Percentiles rank a stretch among this genome's conserved stretches.
These are phyloP conservation scores for Dicroscelio sp. DNA, from an alignment of 2,888 invertebrate genomes.

Conservation along the genomic window DNA sequence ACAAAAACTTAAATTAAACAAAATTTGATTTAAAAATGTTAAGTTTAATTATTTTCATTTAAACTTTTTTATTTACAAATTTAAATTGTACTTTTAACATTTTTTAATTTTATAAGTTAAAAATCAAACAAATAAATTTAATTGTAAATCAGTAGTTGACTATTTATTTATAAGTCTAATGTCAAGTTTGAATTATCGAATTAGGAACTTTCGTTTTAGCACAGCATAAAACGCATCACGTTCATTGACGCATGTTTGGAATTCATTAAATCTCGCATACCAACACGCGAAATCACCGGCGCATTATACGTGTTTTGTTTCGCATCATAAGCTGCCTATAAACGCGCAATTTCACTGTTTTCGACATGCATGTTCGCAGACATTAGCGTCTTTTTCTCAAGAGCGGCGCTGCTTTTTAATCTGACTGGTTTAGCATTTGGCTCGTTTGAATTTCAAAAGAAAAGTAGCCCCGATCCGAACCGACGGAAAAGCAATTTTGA, in stretches of 20 bases:
- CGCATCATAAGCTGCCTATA: slow-evolving; percentile 56
- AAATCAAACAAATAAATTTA: too few relatives aligned
- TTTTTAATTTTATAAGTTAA: too few relatives aligned
- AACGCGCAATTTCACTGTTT: slow-evolving; percentile 54
- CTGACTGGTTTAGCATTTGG: too few relatives aligned
- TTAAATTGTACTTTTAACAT: too few relatives aligned
- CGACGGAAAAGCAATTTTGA: too few relatives aligned
- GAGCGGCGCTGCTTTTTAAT: slow-evolving; percentile 5
- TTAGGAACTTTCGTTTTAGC: slow-evolving; percentile 46
- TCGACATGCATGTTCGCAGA: slow-evolving; percentile 30
- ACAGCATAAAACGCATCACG: slow-evolving; percentile 35
- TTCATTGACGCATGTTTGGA: slow-evolving; percentile 52
- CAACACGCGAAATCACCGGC: slow-evolving; percentile 52
- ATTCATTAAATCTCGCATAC: slow-evolving; percentile 53
- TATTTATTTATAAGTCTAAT: slow-evolving; percentile 39
- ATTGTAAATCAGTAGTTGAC: too few relatives aligned
- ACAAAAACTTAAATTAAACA: too few relatives aligned
- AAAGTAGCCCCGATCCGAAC: too few relatives aligned
- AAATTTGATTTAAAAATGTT: too few relatives aligned
- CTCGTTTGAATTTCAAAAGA: too few relatives aligned
- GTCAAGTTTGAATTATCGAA: slow-evolving; percentile 41
- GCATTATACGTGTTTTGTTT: slow-evolving; percentile 45
- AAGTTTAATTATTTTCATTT: too few relatives aligned
- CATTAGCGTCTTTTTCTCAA: slow-evolving; percentile 25
- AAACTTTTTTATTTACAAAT: too few relatives aligned